Base-by-base conservation (phyloP, 2,888 invertebrate species). In the Zootermopsis nevadensis region DNA sequence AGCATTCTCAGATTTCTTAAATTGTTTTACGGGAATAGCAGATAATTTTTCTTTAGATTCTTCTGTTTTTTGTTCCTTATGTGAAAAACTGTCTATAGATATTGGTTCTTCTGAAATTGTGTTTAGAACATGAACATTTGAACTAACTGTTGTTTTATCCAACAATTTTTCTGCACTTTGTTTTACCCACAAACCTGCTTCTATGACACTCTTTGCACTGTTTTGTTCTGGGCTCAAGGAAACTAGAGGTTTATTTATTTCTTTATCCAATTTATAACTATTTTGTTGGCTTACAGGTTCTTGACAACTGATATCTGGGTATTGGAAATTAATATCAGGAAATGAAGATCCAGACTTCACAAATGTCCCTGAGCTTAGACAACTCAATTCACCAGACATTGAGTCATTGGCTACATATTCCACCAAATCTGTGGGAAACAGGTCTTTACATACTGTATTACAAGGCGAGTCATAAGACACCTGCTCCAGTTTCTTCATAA, bases 161-260 rank as follows among this genome's bases (percentile, higher is more conserved):
- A 27, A 31, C 19, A n/a, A 22, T 15, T 30, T 60, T 55, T 60
- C 30, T 27, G 2, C n/a, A 27, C 30, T 27, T 19, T 77, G 27
- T 31, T 77, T 33, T 31, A 77, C 31, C 82, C 82, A 82, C n/a
- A 66, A 67, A 30, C 79, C 82, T 27, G 66, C 42, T 30, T 38
- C 77, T 27, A 82, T 82, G 2, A 82, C 79, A 69, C 67, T 77
- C 24, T 55, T 33, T n/a, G 77, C 82, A n/a, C 67, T 79, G 12
- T 42, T 48, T 31, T 79, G 55, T 33, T 53, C n/a, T 19, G 19
- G 31, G n/a, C 12, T 8, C 4, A 48, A 12, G 55, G 48, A 22
- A 33, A 30, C 19, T 15, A 6, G 24, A 53, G 55, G 55, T 12
- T 33, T 79, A 55, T 3, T 12, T 15, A 0, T 22, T 24, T 79